Evolutionary conservation across 1,140 invertebrate species (phyloP), one percentile per base, ranked within the genome.

Genomic region (Conopomorpha cramerella): DNA sequence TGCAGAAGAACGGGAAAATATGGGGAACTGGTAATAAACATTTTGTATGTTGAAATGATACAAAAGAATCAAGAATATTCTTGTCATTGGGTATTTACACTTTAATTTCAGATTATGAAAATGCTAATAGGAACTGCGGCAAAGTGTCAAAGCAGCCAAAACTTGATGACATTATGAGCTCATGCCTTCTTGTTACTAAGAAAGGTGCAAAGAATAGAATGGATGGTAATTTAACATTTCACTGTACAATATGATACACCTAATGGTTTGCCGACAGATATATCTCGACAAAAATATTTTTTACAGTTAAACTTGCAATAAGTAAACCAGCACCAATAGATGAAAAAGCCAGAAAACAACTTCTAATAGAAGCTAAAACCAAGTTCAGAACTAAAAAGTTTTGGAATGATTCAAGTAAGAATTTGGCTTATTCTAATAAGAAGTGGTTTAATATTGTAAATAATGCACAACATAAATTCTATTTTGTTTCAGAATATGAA

Each of bases 401-500:
- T 51, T 59, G 44, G 43, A 38, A 58, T 44, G 57, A 71, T 15
- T 54, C 59, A 43, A 61, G 57, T 68, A 49, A 14, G 19, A 27
- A 16, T 3, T 34, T 6, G 8, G 4, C 8, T 8, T 17, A 13
- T 25, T 3, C 13, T 17, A 28, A 8, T 16, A n/a, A 4, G 27
- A 27, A 8, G 16, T 34, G 34, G 17, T 34, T 16, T 10, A 38
- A 36, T 27, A 35, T 15, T 19, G 29, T 33, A 1, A 25, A 23
- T 36, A 25, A 23, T 32, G 6, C 26, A 27, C 14, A 27, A 23
- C 17, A 17, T 26, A 16, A 25, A 43, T 38, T 11, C 12, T 34
- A 17, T 46, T 33, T 39, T 54, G 19, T 70, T 72, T 29, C 59
- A 72, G 67, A 55, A 41, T 74, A 62, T 45, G 65, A 65, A 4